phyloP scores from a whole-genome alignment of 2,113 vertebrate genomes.

The Desmodus rotundus region DNA sequence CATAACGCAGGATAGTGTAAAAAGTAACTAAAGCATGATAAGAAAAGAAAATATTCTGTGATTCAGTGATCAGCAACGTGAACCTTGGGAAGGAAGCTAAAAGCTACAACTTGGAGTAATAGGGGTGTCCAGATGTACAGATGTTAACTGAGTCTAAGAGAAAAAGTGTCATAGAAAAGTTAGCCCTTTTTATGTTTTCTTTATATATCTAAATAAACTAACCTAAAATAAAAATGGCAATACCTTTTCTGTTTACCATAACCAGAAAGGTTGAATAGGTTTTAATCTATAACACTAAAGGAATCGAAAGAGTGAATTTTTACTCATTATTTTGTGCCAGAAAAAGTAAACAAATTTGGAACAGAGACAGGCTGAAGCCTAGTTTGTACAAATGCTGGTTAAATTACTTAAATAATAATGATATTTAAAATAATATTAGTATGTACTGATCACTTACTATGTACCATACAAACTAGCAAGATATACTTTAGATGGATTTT shows the following conservation, averaged over 20 bases:
- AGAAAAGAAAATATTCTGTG: conserved; percentile 53
- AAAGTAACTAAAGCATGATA: conserved; percentile 44
- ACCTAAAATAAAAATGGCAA: neutral
- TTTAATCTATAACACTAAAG: neutral
- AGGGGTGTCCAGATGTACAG: neutral
- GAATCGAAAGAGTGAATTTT: neutral
- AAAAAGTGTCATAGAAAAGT: neutral
- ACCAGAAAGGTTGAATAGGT: neutral
- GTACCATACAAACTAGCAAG: neutral
- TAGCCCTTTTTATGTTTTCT: neutral
- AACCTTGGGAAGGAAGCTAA: conserved; percentile 24
- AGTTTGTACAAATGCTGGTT: neutral
- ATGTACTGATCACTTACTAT: neutral
- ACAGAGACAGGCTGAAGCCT: neutral
- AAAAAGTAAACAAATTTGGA: neutral
- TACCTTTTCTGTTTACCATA: neutral
- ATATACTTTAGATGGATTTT: neutral
- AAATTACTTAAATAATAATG: neutral
- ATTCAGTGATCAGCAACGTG: neutral
- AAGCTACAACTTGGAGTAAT: conserved; percentile 8
- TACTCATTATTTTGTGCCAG: neutral
- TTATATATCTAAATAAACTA: neutral
- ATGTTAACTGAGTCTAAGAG: neutral
- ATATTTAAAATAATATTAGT: neutral
- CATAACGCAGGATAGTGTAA: conserved; percentile 29